Base-by-base conservation (phyloP, 2,113 vertebrate species). In the Halichoeres trimaculatus region DNA sequence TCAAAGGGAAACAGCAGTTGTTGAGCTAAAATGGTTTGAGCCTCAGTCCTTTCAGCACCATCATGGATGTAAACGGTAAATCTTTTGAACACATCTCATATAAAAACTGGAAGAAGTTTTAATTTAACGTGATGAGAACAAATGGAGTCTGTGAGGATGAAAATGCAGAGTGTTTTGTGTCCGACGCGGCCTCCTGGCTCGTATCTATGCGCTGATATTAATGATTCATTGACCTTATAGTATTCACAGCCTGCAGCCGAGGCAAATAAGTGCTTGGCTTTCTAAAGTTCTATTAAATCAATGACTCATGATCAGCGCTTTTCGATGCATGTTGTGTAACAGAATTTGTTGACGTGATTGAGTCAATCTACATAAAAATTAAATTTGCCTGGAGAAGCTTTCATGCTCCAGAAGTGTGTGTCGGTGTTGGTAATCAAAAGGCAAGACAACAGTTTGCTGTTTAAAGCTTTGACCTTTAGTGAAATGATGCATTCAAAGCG, bases 291-390 rank as follows among this genome's bases (percentile, higher is more conserved):
- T 53, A 84, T 91, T 88, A 75, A 87, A 90, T 89, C 78, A 83
- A 70, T 86, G 72, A 83, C 58, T 88, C 80, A 88, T 87, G 83
- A 84, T 87, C 84, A 84, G 68, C 55, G 19, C 55, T 72, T 45
- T 82, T 84, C 26, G 64, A 80, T 74, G 63, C 56, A 57, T 53
- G 40, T 52, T 17, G 70, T 60, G 54, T 78, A 87, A 83, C 70
- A 73, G 40, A 13, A 85, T 87, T 87, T 70, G 59, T 85, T 80
- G 78, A 88, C 79, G 63, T 82, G 74, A 81, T 79, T 82, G 64
- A 84, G 81, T 59, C 72, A 70, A 89, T 91, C 77, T 90, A 57
- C 85, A 91, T 89, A 83, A 83, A 88, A 86, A 89, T 83, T 62
- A 7, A 81, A 87, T 90, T 89, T 81, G 36, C 64, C 60, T 51